Base-by-base conservation (phyloP, 2,113 vertebrate genomes). In the Lepisosteus oculatus region DNA sequence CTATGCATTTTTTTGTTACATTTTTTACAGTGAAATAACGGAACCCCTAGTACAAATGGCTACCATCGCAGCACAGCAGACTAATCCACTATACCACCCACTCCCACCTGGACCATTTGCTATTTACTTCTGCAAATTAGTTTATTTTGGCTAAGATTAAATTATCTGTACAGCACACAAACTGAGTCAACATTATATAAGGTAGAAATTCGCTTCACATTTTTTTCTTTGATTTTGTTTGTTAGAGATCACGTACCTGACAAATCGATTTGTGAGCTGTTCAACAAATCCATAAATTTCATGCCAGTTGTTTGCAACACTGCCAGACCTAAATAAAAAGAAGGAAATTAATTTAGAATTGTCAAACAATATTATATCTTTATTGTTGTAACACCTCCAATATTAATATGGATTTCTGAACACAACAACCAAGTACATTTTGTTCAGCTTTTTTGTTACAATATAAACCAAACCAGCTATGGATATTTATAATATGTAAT, bases 221-320 rank as follows among this genome's bases (percentile, higher is more conserved):
- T 9, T 63, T 14, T 54, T 47, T 55, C 3, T 55, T 51, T 43
- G 15, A 47, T 41, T 43, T 59, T 41, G 54, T 41, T 44, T 59
- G 56, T 42, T 45, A 44, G 29, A 55, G 5, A 51, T 9, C 15
- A 80, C 79, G 84, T 84, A 95, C 97, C 95, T 99, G 72, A 97
- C 95, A 81, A 98, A 98, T 86, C 95, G 87, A 51, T 97, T 93
- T 0, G 95, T 96, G 43, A 99, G 92, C 61, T 95, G 94, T 65
- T 89, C 83, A 42, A 98, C 97, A 71, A 99, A 99, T 44, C 89
- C 80, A 79, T 94, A 96, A 72, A 99, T 99, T 79, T 97, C 90
- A 1, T 55, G 11, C 96, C 96, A 99, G 84, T 98, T 87, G 9
- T 71, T 59, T 0, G 90, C 72, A 1, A 99, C 94, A 0, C 97